Conservation (phyloP, 2,888 invertebrate genomes). For the Macaria liturata region DNA sequence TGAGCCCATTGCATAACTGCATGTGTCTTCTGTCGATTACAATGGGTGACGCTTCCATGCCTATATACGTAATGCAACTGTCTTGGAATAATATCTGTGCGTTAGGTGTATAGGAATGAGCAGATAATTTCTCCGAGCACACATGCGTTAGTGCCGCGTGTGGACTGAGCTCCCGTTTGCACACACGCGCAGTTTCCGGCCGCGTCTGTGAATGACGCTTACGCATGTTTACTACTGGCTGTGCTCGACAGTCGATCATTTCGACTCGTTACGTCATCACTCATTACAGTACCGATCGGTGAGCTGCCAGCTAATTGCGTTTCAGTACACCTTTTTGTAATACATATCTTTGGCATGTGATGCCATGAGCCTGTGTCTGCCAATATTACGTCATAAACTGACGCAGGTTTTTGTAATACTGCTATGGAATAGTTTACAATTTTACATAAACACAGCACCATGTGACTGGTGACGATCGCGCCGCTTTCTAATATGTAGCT, state of each 20-base stretch:
- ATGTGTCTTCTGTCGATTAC: slow-evolving; percentile 35
- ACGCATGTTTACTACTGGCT: slow-evolving; percentile 74
- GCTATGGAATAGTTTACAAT: slow-evolving; percentile 5
- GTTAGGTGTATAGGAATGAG: slow-evolving; percentile 63
- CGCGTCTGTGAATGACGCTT: slow-evolving; percentile 72
- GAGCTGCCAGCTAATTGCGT: slow-evolving; percentile 35
- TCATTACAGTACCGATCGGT: slow-evolving; percentile 48
- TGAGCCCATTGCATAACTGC: slow-evolving; percentile 41
- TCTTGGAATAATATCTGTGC: slow-evolving; percentile 47
- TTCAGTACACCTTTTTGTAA: slow-evolving; percentile 39
- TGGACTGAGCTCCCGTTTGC: slow-evolving; percentile 35
- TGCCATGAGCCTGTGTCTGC: slow-evolving; percentile 24
- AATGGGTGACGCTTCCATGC: slow-evolving; percentile 47
- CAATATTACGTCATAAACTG: slow-evolving; percentile 17
- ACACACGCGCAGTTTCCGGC: slow-evolving; percentile 60
- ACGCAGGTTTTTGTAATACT: slow-evolving; percentile 11
- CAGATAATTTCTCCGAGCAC: slow-evolving; percentile 63
- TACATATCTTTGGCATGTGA: slow-evolving; percentile 32
- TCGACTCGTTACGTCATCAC: slow-evolving; percentile 66
- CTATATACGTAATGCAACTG: slow-evolving; percentile 53
- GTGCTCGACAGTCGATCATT: slow-evolving; percentile 66
- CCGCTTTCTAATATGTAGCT: slow-evolving; percentile 9
- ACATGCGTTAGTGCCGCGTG: slow-evolving; percentile 39
- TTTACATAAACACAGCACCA: neutral
- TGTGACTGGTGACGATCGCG: neutral